Base-by-base conservation (phyloP, 1,140 invertebrate species). In the Papilio glaucus region DNA sequence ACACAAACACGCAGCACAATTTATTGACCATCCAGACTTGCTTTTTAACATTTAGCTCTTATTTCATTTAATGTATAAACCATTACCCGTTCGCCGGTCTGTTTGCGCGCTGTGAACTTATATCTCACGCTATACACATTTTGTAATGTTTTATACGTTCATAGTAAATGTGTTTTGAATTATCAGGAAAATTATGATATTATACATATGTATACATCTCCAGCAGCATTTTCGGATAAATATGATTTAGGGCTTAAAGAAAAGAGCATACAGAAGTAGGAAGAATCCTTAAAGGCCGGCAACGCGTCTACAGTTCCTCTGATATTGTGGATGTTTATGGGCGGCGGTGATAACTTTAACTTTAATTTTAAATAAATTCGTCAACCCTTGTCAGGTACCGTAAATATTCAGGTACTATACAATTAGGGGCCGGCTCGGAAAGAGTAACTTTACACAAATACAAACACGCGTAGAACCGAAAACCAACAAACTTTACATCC, bases 11-110 rank as follows among this genome's bases (percentile, higher is more conserved):
- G 75, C 18, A 37, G 80, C 73, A 76, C 80, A 86, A 88, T 87
- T 85, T 89, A 88, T 86, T 75, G 79, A 79, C 72, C 70, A 80
- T 77, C 81, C 81, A 83, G 80, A 80, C 78, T 73, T 71, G 74
- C 77, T 86, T 90, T 88, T 88, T 87, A 87, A 88, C 77, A 77
- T 77, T 77, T 80, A 77, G 72, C 76, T 82, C 79, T 82, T 80
- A 79, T 78, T 84, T 83, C 72, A 77, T 83, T 84, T 81, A 77
- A 83, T 79, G 72, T 81, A 81, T 81, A 82, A 79, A 82, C 73
- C 77, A 80, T 80, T 76, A 76, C 42, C 72, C 72, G 69, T 75
- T 74, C 72, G 49, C 68, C 29, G 37, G 75, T 77, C 70, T 85
- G 77, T 79, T 81, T 79, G 70, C 77, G 75, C 85, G 73, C 78